A percentile compares a stretch with the other conserved stretches of the same genome.
phyloP scores from a whole-genome alignment of 37 sponge, comb jelly and placozoan genomes.

The Theonella swinhoei region DNA sequence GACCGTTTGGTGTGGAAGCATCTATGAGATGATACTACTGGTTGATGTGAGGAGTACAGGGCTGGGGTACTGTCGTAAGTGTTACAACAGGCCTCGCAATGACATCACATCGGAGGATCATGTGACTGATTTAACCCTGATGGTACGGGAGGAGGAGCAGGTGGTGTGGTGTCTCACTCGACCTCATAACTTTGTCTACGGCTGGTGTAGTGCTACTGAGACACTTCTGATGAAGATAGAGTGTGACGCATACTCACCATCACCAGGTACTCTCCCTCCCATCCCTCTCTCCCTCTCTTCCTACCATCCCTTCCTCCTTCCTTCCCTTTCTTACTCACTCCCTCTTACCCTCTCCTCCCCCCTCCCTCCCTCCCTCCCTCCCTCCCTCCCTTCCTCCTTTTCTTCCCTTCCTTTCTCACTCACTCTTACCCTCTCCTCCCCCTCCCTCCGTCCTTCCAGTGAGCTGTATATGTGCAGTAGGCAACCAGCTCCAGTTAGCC shows the following conservation, averaged over 20 bases:
- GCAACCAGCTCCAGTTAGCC: constrained; percentile 30
- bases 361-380: background rate
- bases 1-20: constrained; percentile 53
- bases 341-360: background rate
- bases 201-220: constrained; percentile 55
- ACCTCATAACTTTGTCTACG: constrained; percentile 48
- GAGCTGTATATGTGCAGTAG: constrained; percentile 38
- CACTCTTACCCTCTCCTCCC: too few relatives aligned
- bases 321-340: background rate
- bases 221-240: constrained; percentile 22
- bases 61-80: constrained; percentile 43
- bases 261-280: constrained; percentile 21
- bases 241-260: constrained; percentile 24
- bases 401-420: background rate
- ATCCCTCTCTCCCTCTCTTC: background rate
- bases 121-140: constrained; percentile 22
- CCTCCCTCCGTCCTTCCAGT: constrained; percentile 21
- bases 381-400: background rate
- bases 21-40: constrained; percentile 41
- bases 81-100: constrained; percentile 15
- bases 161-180: constrained; percentile 54
- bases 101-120: constrained; percentile 1
- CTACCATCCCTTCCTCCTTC: background rate
- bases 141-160: background rate
- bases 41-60: constrained; percentile 20